These are phyloP conservation scores for Cinclus mexicanus DNA, from an alignment of 2,113 vertebrate genomes.

Conservation along the genomic window DNA sequence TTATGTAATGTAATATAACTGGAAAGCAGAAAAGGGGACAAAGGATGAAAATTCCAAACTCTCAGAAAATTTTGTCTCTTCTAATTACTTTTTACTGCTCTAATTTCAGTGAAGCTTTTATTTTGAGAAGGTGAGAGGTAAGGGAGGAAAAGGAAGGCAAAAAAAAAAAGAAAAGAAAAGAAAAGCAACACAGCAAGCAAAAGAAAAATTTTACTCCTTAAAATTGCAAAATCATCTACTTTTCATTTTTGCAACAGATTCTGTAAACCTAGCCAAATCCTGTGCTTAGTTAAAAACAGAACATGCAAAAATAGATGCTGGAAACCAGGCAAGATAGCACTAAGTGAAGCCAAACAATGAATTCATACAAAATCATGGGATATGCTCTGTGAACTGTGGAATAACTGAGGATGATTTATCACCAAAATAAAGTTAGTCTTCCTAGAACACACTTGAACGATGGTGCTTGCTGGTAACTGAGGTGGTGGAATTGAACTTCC, in stretches of 20 bases:
- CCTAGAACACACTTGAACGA: neutral
- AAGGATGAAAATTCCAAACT: neutral
- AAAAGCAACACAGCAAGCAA: neutral
- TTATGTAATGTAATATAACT: neutral
- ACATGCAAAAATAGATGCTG: slow-evolving; percentile 18
- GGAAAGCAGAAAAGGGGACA: accelerated
- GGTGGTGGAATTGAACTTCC: neutral
- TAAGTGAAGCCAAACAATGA: neutral
- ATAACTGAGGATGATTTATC: neutral
- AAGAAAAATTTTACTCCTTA: neutral
- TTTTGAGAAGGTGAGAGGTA: neutral
- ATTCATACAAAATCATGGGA: neutral
- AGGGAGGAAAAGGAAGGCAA: neutral
- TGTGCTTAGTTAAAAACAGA: slow-evolving; percentile 14
- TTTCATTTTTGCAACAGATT: slow-evolving; percentile 6
- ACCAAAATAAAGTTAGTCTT: neutral
- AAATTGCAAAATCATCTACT: neutral
- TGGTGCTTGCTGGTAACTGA: neutral
- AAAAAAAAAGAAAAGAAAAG: neutral
- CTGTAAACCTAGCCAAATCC: neutral
- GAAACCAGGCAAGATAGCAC: slow-evolving; percentile 3
- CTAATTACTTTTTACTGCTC: neutral
- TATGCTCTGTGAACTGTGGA: neutral
- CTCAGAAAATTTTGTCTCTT: neutral
- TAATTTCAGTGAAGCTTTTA: neutral